These are phyloP conservation scores for Lycodopsis pacificus DNA, from an alignment of 2,797 vertebrate genomes.

Conservation along the genomic window DNA sequence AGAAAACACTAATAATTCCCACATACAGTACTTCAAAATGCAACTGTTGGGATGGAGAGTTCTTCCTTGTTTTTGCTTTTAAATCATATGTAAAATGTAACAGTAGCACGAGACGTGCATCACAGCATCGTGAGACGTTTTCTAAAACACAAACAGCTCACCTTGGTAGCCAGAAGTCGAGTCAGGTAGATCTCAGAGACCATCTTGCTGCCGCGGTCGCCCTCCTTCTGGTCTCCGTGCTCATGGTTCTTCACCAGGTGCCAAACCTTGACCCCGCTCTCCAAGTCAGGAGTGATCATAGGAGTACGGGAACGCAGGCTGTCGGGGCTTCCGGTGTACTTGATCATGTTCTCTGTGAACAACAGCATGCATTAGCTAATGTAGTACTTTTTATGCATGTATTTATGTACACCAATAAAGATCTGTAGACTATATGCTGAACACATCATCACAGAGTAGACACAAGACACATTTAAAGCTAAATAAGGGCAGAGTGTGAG, in stretches of 20 bases:
- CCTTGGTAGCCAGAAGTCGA: slow-evolving; percentile 96
- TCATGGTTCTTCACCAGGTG: slow-evolving; percentile 99
- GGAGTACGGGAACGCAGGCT: slow-evolving; percentile 96
- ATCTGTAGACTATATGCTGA: not conserved
- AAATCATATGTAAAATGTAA: slow-evolving; percentile 6
- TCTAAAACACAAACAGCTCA: slow-evolving; percentile 59
- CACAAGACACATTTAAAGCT: not conserved
- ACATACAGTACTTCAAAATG: not conserved
- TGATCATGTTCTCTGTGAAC: slow-evolving; percentile 96
- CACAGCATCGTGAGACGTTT: not conserved
- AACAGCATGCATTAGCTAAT: slow-evolving; percentile 26
- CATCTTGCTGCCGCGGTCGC: slow-evolving; percentile 98
- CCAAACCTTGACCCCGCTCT: slow-evolving; percentile 97
- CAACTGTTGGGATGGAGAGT: not conserved
- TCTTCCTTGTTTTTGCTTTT: not conserved
- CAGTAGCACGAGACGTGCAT: not conserved
- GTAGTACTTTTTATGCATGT: too few relatives aligned
- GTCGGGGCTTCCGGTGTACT: slow-evolving; percentile 97
- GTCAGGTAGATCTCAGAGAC: slow-evolving; percentile 99
- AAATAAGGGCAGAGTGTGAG: slow-evolving; percentile 4
- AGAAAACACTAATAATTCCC: not conserved
- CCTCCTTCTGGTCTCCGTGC: slow-evolving; percentile 98
- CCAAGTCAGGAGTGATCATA: slow-evolving; percentile 98
- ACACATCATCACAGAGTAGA: not conserved
- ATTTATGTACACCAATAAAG: not conserved